These are phyloP conservation scores for Prunella himalayana DNA, from an alignment of 2,113 vertebrate species.

Conservation along the genomic window DNA sequence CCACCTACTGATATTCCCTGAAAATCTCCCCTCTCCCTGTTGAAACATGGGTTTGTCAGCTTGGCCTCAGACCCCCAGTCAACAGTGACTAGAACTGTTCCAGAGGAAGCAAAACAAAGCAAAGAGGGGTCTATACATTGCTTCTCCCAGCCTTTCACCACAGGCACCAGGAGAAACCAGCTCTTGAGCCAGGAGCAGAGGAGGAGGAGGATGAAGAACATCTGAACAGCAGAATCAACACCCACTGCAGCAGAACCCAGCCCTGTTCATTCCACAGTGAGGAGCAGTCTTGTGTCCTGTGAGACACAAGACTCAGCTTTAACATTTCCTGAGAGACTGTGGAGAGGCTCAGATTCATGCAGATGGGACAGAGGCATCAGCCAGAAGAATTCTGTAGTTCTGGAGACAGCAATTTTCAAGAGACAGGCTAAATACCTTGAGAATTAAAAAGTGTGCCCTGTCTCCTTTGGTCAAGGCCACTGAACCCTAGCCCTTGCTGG, in stretches of 20 bases:
- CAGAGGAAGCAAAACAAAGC: background rate
- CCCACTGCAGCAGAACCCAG: background rate
- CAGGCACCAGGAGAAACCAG: background rate
- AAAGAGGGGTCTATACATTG: background rate
- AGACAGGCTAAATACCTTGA: background rate
- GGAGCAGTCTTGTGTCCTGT: background rate
- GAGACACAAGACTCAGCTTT: background rate
- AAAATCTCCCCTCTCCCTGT: background rate
- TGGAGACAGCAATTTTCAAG: background rate
- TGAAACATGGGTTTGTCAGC: background rate
- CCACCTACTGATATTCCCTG: background rate
- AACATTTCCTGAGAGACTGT: background rate
- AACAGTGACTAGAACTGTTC: background rate
- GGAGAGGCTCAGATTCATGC: background rate
- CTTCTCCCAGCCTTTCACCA: background rate
- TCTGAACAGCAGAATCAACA: background rate
- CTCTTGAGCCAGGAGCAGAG: background rate
- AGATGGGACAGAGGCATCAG: background rate
- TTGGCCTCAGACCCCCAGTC: background rate
- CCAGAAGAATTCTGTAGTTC: background rate
- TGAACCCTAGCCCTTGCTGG: background rate
- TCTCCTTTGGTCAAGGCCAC: background rate
- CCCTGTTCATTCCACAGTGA: background rate
- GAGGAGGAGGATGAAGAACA: background rate
- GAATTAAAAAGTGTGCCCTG: background rate